phyloP scores from a whole-genome alignment of 2,888 invertebrate genomes.

The Tipula confusa region DNA sequence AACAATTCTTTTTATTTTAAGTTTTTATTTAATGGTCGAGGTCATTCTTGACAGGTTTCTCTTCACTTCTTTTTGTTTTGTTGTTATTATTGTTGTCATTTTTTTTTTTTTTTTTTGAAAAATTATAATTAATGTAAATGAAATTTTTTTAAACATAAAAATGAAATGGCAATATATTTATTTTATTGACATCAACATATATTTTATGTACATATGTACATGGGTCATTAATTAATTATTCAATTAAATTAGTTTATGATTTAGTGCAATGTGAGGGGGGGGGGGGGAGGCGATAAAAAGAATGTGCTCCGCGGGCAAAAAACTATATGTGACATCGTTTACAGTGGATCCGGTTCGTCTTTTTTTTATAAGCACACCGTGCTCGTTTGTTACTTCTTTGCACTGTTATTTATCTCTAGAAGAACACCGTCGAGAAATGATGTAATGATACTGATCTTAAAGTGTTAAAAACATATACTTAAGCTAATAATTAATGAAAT shows the following conservation, averaged over 20 bases:
- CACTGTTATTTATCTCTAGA: background rate
- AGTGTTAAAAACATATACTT: too few species aligned
- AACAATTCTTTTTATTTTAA: background rate
- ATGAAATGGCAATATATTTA: background rate
- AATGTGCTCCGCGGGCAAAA: background rate
- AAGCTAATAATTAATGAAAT: background rate
- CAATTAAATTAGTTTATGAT: background rate
- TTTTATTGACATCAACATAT: background rate
- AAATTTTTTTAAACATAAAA: background rate
- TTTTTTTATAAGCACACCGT: background rate
- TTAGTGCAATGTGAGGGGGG: too few species aligned
- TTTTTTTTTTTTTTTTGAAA: background rate
- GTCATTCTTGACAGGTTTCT: conserved; percentile 20
- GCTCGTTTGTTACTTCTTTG: background rate
- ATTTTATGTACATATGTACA: background rate
- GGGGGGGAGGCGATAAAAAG: background rate
- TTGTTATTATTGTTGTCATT: too few species aligned
- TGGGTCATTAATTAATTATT: background rate
- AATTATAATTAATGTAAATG: background rate
- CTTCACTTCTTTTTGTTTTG: background rate
- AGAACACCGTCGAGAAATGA: background rate
- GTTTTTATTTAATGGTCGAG: conserved; percentile 9
- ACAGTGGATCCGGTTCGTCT: background rate
- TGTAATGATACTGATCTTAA: background rate
- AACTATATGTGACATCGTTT: background rate